These are phyloP conservation scores for Apaloderma vittatum DNA, from an alignment of 2,113 vertebrate species.

Conservation along the genomic window DNA sequence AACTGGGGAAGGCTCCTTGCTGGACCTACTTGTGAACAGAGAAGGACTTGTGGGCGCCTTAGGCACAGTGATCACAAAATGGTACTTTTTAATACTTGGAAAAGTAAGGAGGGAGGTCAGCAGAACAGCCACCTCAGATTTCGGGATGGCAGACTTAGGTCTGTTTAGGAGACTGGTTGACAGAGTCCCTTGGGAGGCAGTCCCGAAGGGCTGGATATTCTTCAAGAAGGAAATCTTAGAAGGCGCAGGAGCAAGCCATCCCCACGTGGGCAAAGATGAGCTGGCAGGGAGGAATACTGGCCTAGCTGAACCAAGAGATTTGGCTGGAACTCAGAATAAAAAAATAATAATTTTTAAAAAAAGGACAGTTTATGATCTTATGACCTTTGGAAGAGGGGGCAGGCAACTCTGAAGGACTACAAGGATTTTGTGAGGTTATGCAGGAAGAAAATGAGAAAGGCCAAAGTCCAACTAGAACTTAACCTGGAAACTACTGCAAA, in stretches of 20 bases:
- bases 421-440: neutral
- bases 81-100: neutral
- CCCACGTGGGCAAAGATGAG: neutral
- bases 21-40: neutral
- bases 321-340: neutral
- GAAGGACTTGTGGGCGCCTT: neutral
- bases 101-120: neutral
- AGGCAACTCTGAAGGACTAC: neutral
- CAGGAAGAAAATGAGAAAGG: neutral
- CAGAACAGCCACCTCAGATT: neutral
- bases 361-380: neutral
- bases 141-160: neutral
- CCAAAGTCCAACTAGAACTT: neutral
- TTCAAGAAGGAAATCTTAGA: neutral
- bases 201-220: neutral
- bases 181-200: neutral
- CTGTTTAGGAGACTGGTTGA: neutral
- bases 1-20: neutral
- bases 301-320: neutral
- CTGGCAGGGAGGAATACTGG: neutral
- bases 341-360: neutral
- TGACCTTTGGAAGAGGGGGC: neutral
- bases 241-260: neutral
- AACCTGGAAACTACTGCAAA: neutral
- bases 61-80: neutral